phyloP scores from a whole-genome alignment of 2,888 invertebrate genomes.

The Spialia ferax region DNA sequence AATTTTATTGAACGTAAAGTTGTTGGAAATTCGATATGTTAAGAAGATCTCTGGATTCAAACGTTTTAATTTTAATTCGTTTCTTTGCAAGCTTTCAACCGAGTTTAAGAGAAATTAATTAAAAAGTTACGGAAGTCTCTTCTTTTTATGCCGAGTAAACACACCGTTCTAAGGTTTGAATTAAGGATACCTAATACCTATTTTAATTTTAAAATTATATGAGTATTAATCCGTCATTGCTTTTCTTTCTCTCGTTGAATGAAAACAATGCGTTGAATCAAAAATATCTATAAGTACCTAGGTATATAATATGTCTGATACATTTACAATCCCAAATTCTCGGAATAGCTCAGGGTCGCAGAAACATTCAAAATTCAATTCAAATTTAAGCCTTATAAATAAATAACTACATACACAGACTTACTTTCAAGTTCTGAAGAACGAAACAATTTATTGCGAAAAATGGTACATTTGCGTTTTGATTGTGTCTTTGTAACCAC shows the following conservation, averaged over 20 bases:
- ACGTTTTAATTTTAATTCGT: constrained; percentile 22
- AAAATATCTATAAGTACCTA: too few species aligned
- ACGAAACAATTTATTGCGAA: constrained; percentile 13
- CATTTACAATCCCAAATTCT: too few species aligned
- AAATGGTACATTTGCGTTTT: constrained; percentile 32
- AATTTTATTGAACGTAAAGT: constrained; percentile 20
- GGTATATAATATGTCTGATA: too few species aligned
- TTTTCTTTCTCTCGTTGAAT: too few species aligned
- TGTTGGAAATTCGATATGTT: neutral
- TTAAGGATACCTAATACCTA: too few species aligned
- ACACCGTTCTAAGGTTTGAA: neutral
- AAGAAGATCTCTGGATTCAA: constrained; percentile 1
- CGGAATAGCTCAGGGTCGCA: too few species aligned
- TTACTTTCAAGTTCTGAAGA: constrained; percentile 8
- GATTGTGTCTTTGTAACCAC: constrained; percentile 33
- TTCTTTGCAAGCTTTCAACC: neutral
- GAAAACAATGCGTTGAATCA: too few species aligned
- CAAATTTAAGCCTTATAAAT: neutral
- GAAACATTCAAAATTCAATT: neutral
- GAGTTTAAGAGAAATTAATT: constrained; percentile 21
- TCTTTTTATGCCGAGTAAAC: constrained; percentile 3
- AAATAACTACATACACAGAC: too few species aligned
- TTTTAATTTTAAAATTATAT: too few species aligned
- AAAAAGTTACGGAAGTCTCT: constrained; percentile 19
- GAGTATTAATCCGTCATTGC: too few species aligned